phyloP scores from a whole-genome alignment of 2,797 vertebrate genomes.

The Myotis vivesi region DNA sequence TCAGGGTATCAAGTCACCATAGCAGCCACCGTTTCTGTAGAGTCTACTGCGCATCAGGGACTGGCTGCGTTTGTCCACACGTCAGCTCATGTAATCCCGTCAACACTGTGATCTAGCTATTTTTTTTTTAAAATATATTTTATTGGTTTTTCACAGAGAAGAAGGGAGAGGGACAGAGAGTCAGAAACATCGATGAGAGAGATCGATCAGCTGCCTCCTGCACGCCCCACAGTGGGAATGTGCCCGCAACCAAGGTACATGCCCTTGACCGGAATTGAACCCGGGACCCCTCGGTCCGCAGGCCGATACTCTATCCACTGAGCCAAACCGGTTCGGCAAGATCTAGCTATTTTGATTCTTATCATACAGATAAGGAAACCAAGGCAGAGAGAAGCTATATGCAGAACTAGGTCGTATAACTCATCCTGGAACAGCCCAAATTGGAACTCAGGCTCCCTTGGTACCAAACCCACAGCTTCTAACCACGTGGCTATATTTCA shows the following conservation, averaged over 20 bases:
- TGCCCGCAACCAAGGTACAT: too few species aligned
- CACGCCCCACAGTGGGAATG: too few species aligned
- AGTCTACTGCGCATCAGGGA: rapidly evolving
- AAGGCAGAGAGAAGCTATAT: neutral
- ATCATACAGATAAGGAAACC: neutral
- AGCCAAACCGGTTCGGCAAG: too few species aligned
- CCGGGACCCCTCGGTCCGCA: too few species aligned
- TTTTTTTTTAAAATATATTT: too few species aligned
- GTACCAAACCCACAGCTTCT: neutral
- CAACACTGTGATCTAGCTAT: rapidly evolving
- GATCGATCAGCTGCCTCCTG: too few species aligned
- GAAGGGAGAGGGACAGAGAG: too few species aligned
- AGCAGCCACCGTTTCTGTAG: neutral
- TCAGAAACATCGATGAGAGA: too few species aligned
- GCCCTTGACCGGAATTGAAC: too few species aligned
- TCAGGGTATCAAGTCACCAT: rapidly evolving
- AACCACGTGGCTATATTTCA: rapidly evolving
- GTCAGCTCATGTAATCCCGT: rapidly evolving
- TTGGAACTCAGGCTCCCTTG: neutral
- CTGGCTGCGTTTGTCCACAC: rapidly evolving
- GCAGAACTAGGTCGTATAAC: too few species aligned
- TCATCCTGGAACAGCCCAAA: neutral
- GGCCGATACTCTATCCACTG: too few species aligned
- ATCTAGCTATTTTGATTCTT: neutral
- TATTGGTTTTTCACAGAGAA: too few species aligned